A percentile compares a stretch with the other conserved stretches of the same genome.
Evolutionary conservation across 2,113 vertebrate genomes (phyloP).

Genomic region (Candoia aspera): DNA sequence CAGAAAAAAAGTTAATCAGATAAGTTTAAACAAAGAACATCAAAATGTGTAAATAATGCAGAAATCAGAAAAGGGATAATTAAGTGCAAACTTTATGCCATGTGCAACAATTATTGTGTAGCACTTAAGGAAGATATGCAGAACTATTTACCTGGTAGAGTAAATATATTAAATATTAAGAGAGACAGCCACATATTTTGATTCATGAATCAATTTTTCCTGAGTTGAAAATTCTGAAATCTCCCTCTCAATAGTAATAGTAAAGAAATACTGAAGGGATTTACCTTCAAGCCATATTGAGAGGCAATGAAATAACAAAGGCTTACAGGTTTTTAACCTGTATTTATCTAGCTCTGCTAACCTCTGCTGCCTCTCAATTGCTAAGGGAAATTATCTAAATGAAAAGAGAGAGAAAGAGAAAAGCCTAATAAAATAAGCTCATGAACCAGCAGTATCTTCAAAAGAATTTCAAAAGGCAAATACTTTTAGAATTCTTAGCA

Average conservation of each 20-base stretch:
- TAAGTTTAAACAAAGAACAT: background rate
- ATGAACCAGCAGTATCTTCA: background rate
- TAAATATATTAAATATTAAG: background rate
- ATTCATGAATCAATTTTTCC: background rate
- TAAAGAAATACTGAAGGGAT: background rate
- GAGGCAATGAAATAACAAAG: background rate
- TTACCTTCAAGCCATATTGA: background rate
- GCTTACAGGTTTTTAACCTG: background rate
- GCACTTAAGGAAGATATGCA: background rate
- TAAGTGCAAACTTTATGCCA: background rate
- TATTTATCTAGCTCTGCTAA: background rate
- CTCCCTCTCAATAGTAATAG: background rate
- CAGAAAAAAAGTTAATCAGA: background rate
- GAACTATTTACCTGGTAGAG: background rate
- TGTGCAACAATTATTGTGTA: background rate
- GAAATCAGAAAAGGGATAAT: background rate
- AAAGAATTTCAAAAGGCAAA: background rate
- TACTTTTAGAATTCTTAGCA: background rate
- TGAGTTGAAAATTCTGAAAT: background rate
- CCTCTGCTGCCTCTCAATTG: background rate
- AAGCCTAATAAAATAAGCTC: background rate
- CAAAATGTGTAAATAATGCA: background rate
- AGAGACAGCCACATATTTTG: background rate
- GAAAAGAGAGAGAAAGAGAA: background rate
- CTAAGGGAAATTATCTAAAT: background rate